Percentiles rank a stretch among this genome's conserved stretches.
These are phyloP conservation scores for Okamejei kenojei DNA, from an alignment of 2,797 vertebrate genomes.

Conservation along the genomic window DNA sequence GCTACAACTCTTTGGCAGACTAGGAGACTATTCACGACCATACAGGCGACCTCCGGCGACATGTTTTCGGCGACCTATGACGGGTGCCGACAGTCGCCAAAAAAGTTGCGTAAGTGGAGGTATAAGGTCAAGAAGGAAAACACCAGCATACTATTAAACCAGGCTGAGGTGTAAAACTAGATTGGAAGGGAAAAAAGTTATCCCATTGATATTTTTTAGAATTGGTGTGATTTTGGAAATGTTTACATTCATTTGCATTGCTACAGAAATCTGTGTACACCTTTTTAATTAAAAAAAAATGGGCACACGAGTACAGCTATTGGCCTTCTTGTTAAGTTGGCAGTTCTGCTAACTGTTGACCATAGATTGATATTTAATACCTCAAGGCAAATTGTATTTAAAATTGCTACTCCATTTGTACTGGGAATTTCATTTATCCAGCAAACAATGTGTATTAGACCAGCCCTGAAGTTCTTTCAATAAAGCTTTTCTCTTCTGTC, in stretches of 20 bases:
- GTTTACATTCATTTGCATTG: not conserved
- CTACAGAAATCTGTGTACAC: not conserved
- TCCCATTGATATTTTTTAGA: not conserved
- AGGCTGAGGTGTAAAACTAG: not conserved
- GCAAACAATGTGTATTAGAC: not conserved
- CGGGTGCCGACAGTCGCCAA: too few species aligned
- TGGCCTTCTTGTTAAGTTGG: not conserved
- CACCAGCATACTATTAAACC: not conserved
- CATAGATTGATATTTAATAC: not conserved
- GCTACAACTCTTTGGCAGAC: too few species aligned
- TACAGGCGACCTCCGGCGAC: too few species aligned
- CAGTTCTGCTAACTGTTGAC: not conserved
- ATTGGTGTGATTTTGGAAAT: not conserved
- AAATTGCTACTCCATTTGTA: not conserved
- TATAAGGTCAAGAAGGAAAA: not conserved
- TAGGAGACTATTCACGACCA: too few species aligned
- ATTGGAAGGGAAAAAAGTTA: not conserved
- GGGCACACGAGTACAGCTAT: not conserved
- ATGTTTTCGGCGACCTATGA: too few species aligned
- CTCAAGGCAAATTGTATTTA: not conserved
- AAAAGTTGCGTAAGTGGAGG: too few species aligned
- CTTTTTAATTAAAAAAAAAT: not conserved
- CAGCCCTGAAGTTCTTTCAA: not conserved
- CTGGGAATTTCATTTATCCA: not conserved
- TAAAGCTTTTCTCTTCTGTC: not conserved